These are phyloP conservation scores for Drosophila phalerata DNA, from an alignment of 2,888 invertebrate species.

Conservation along the genomic window DNA sequence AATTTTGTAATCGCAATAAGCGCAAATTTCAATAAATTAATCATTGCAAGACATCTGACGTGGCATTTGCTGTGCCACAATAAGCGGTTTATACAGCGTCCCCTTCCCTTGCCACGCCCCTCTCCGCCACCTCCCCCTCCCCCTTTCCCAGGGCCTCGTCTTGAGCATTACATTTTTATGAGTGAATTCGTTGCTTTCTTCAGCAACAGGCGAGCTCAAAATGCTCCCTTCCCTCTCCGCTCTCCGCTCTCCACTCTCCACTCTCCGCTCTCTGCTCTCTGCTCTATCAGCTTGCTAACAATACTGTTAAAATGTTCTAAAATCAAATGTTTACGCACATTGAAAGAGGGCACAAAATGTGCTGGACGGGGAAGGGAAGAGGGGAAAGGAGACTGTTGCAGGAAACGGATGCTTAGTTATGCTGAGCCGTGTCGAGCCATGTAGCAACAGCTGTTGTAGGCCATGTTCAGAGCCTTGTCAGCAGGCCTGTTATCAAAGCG, in stretches of 20 bases:
- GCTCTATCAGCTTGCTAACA: conserved; percentile 5
- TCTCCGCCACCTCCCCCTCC: too few species aligned
- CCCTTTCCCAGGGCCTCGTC: neutral
- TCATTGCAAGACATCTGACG: conserved; percentile 64
- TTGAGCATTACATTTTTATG: conserved; percentile 31
- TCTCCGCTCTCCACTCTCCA: neutral
- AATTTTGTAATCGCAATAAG: conserved; percentile 75
- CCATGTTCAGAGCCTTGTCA: conserved; percentile 67
- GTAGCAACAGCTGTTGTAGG: conserved; percentile 77
- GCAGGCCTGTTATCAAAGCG: conserved; percentile 18
- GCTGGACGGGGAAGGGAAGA: neutral
- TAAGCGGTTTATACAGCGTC: conserved; percentile 57
- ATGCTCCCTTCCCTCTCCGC: neutral
- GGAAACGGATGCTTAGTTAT: conserved; percentile 28
- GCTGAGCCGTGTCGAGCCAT: conserved; percentile 71
- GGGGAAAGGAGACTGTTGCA: neutral
- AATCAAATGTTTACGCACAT: conserved; percentile 70
- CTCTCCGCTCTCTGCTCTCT: neutral
- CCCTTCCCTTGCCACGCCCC: too few species aligned
- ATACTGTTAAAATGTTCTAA: conserved; percentile 52
- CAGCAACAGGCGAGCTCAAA: conserved; percentile 60
- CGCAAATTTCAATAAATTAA: conserved; percentile 79
- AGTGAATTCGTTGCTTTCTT: neutral
- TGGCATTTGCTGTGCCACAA: conserved; percentile 28
- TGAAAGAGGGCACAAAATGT: neutral